Percentiles rank a stretch among this genome's conserved stretches.
These are phyloP conservation scores for Beroe forskalii DNA, from an alignment of 37 sponge, comb jelly and placozoan genomes.

Conservation along the genomic window DNA sequence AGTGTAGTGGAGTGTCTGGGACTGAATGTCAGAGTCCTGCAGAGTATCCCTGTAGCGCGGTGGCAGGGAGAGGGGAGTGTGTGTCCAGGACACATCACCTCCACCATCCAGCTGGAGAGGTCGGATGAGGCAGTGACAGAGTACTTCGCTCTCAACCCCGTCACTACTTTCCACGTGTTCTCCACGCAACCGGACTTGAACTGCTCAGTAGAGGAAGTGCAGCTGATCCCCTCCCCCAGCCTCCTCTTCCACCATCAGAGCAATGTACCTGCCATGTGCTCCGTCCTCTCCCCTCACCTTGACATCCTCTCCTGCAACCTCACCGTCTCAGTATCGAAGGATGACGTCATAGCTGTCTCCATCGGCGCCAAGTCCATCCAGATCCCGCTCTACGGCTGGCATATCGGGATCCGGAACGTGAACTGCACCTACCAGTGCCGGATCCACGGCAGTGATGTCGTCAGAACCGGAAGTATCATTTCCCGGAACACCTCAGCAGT, in stretches of 20 bases:
- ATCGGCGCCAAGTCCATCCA: background rate
- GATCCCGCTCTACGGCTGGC: background rate
- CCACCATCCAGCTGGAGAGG: slow-evolving; percentile 41
- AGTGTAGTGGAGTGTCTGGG: slow-evolving; percentile 54
- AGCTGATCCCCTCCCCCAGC: background rate
- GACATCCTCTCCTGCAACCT: slow-evolving; percentile 14
- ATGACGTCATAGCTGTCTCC: background rate
- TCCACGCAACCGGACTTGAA: background rate
- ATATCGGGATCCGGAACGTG: background rate
- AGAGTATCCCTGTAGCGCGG: background rate
- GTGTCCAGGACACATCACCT: slow-evolving; percentile 40
- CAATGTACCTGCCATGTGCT: background rate
- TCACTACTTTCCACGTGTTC: slow-evolving; percentile 28
- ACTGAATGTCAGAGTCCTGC: slow-evolving; percentile 37
- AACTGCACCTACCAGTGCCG: background rate
- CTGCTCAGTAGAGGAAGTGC: background rate
- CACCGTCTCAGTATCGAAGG: background rate
- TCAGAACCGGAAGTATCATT: background rate
- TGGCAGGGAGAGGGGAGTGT: slow-evolving; percentile 27
- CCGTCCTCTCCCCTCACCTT: background rate
- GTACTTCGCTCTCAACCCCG: background rate
- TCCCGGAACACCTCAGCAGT: background rate
- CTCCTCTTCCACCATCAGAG: background rate
- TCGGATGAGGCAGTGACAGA: background rate
- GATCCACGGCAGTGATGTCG: background rate